A percentile compares a stretch with the other conserved stretches of the same genome.
phyloP scores from a whole-genome alignment of 2,797 vertebrate genomes.

The Pantherophis alleghaniensis region DNA sequence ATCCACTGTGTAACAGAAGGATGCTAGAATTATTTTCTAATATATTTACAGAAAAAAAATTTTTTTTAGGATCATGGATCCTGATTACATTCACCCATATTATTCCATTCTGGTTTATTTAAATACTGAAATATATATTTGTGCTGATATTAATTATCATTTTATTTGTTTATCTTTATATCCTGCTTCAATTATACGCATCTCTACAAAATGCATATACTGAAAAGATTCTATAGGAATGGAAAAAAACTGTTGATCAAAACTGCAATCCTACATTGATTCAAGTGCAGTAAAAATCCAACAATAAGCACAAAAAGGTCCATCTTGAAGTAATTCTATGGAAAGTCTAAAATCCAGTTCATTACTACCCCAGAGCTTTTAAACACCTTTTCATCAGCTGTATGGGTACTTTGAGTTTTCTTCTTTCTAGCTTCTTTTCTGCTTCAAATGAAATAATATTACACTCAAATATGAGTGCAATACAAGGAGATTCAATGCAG shows the following conservation, averaged over 20 bases:
- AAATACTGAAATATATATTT: neutral
- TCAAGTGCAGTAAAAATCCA: neutral
- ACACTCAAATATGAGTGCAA: neutral
- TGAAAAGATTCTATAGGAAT: neutral
- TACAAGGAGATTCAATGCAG: neutral
- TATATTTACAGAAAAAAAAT: neutral
- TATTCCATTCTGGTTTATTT: neutral
- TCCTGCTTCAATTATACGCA: neutral
- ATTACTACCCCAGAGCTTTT: neutral
- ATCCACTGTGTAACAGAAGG: constrained; percentile 87
- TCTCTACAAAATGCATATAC: neutral
- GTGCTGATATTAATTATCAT: neutral
- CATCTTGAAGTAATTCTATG: neutral
- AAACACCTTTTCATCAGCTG: neutral
- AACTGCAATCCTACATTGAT: neutral
- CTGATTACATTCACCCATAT: neutral
- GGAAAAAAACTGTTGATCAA: neutral
- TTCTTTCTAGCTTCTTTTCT: neutral
- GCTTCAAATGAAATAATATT: neutral
- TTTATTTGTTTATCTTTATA: neutral
- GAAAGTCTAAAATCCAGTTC: neutral
- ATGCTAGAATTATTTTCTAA: constrained; percentile 51
- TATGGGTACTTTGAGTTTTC: neutral
- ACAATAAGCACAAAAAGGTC: neutral
- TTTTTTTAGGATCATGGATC: neutral